These are phyloP conservation scores for Pangasianodon hypophthalmus DNA, from an alignment of 2,113 vertebrate species.

Conservation along the genomic window DNA sequence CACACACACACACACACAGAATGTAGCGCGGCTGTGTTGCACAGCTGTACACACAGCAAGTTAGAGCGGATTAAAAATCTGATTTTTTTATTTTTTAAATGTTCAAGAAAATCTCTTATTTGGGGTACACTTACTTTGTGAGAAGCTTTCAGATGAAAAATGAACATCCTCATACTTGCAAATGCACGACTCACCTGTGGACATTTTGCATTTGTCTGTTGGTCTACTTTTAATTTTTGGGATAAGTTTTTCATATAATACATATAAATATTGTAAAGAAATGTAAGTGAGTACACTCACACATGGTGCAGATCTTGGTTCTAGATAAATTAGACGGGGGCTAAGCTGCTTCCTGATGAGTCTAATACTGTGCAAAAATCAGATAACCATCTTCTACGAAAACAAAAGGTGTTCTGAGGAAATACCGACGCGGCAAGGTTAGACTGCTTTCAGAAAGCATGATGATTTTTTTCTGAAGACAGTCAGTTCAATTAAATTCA, in stretches of 20 bases:
- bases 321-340: background rate
- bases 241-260: background rate
- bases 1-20: background rate
- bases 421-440: background rate
- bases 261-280: too few relatives aligned
- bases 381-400: background rate
- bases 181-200: background rate
- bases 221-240: background rate
- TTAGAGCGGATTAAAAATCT: background rate
- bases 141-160: background rate
- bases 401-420: conserved; percentile 13
- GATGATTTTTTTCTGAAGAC: background rate
- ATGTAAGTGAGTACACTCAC: background rate
- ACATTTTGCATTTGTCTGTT: background rate
- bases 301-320: background rate
- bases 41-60: background rate
- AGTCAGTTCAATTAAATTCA: background rate
- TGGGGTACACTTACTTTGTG: background rate
- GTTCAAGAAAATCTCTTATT: background rate
- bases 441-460: background rate
- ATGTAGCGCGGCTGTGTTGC: background rate
- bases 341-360: conserved; percentile 18
- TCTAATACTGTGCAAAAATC: background rate
- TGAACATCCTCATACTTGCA: background rate
- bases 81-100: too few relatives aligned